Evolutionary conservation across 2,113 vertebrate species (phyloP).

Genomic region (Passerina amoena): DNA sequence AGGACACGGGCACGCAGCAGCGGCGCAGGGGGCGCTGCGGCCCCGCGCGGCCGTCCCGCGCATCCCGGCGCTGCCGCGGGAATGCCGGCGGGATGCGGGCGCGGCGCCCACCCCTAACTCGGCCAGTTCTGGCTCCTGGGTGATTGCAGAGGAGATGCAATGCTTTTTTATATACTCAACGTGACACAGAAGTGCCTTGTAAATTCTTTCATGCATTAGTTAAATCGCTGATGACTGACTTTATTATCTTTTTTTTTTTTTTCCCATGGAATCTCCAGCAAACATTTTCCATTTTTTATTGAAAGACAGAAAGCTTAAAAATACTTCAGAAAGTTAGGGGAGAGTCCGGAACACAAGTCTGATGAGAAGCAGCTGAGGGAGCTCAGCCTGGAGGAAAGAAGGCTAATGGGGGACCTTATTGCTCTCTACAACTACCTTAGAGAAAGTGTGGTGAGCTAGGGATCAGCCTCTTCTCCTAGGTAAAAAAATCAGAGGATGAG

Average conservation of each 20-base stretch:
- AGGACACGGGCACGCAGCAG: fast-evolving
- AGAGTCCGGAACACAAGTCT: not conserved
- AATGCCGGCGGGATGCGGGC: fast-evolving
- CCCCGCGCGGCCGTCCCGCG: not conserved
- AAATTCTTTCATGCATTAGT: not conserved
- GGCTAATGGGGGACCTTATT: fast-evolving
- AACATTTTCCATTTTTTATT: not conserved
- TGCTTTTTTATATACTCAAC: not conserved
- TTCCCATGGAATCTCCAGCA: not conserved
- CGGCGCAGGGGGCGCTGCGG: not conserved
- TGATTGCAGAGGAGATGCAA: not conserved
- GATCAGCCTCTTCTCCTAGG: not conserved
- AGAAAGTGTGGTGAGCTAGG: not conserved
- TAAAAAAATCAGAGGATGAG: not conserved
- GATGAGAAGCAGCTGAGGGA: not conserved
- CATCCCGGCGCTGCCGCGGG: not conserved
- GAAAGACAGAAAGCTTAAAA: not conserved
- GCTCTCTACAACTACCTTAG: too few relatives aligned
- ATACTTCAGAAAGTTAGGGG: not conserved
- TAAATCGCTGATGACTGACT: not conserved
- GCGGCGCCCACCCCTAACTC: too few relatives aligned
- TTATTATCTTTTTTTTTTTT: not conserved
- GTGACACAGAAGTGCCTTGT: not conserved
- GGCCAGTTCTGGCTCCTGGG: fast-evolving
- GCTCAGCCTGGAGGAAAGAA: too few relatives aligned